Base-by-base conservation (phyloP, 2,113 vertebrate species). In the Tautogolabrus adspersus region DNA sequence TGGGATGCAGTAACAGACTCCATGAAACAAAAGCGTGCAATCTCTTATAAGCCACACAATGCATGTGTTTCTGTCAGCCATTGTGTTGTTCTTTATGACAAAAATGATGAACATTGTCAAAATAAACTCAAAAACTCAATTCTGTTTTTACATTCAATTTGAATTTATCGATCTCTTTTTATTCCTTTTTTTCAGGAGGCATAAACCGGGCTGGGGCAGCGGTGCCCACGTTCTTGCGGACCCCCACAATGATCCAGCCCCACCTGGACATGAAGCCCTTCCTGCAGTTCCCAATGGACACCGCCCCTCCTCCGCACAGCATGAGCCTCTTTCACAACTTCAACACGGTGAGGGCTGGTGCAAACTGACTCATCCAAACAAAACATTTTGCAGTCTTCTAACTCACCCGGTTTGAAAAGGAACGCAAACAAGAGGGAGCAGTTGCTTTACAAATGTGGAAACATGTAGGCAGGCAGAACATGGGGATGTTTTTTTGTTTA, bases 221-320 rank as follows among this genome's bases (percentile, higher is more conserved):
- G 1, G 78, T 95, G 73, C 94, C 94, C 1, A 91, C 95, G 0
- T 95, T 95, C 91, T 76, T 95, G 85, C 91, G 95, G 89, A 95
- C 93, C 82, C 94, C 94, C 15, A 87, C 94, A 0, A 10, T 95
- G 85, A 86, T 95, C 58, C 95, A 94, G 87, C 92, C 94, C 21
- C 94, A 94, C 87, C 82, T 95, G 91, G 95, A 95, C 86, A 93
- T 95, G 94, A 95, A 95, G 87, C 92, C 91, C 66, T 95, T 94
- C 84, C 87, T 95, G 60, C 94, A 93, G 90, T 95, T 95, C 66
- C 93, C 93, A 58, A 93, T 95, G 92, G 94, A 95, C 51, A 94
- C 93, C 2, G 16, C 90, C 6, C 92, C 90, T 26, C 95, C 92
- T 40, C 93, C 91, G 0, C 94, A 93, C 90, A 93, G 91, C 84